Evolutionary conservation across 1,140 invertebrate species (phyloP), one percentile per base, ranked within the genome.

Genomic region (Archivesica marissinica): DNA sequence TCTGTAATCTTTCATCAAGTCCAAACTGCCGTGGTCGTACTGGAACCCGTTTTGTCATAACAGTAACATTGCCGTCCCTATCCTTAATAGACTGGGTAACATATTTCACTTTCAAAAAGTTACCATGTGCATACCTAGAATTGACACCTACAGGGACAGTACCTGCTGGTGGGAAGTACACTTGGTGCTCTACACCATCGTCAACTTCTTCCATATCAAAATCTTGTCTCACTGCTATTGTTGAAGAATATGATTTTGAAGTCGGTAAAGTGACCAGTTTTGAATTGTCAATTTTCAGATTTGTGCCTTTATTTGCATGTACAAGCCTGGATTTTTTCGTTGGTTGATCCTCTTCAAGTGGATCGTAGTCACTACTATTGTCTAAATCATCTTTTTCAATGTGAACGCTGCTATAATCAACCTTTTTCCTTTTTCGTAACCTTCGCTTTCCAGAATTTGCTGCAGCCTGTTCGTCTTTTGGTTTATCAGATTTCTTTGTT

Each of bases 1-100:
- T 59, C 33, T 35, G 39, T 41, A 59, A 23, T 39, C 50, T 20
- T 56, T 56, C 50, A 39, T 56, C 54, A 41, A 76, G 11, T 11
- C 74, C 54, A 38, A 39, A 56, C 50, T 76, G 54, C 28, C 50
- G 33, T 23, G 74, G 74, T 39, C 54, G 0, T 6, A 76, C 74
- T 23, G 74, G 74, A 1, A 76, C 74, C 11, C 30, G 28, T 59
- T 76, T 76, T 56, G 74, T 25, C 39, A 76, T 52, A 9, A 76
- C 74, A 28, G 50, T 76, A 15, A 76, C 52, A 41, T 76, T 76
- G 0, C 74, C 74, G 25, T 28, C 13, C n/a, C 3, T 11, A 38
- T 38, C 33, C 23, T 39, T 38, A 15, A 59, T 76, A 30, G 33
- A 33, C 28, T 76, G 50, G 0, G 74, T 76, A 1, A 76, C 74